Evolutionary conservation across 2,888 invertebrate species (phyloP).

Genomic region (Drosophila acutilabella): DNA sequence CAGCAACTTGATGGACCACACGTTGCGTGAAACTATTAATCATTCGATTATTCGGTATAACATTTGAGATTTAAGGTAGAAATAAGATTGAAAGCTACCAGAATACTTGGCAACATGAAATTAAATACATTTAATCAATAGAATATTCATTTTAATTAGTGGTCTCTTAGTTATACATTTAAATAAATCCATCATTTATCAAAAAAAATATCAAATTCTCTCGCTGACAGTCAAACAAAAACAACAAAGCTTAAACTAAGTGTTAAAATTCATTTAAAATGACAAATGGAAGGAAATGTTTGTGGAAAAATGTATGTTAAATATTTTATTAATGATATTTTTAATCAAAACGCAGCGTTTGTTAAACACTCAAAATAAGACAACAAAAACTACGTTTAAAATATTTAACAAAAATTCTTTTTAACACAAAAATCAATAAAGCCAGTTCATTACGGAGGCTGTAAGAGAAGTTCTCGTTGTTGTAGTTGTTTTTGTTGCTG

Average conservation of each 20-base stretch:
- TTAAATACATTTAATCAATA: conserved; percentile 48
- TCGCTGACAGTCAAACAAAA: conserved; percentile 21
- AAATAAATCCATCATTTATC: conserved; percentile 41
- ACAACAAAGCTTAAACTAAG: neutral
- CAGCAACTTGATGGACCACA: conserved; percentile 41
- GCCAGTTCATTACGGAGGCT: conserved; percentile 21
- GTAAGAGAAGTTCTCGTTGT: conserved; percentile 1
- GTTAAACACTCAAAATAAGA: conserved; percentile 29
- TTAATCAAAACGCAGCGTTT: conserved; percentile 48
- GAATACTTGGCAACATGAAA: conserved; percentile 34
- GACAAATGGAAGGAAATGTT: conserved; percentile 13
- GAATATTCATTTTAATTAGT: conserved; percentile 55
- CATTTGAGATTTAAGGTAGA: conserved; percentile 13
- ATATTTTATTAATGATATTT: conserved; percentile 45
- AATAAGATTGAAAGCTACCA: conserved; percentile 28
- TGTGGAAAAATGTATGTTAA: conserved; percentile 1
- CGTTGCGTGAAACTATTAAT: conserved; percentile 53
- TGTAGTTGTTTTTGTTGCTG: conserved; percentile 6
- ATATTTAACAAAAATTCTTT: conserved; percentile 26
- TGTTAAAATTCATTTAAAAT: conserved; percentile 42
- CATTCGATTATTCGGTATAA: conserved; percentile 51
- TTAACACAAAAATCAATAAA: conserved; percentile 54
- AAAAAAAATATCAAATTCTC: conserved; percentile 14
- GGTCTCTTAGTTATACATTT: neutral
- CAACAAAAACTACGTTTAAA: conserved; percentile 18